Base-by-base conservation (phyloP, 1,140 invertebrate species). In the Magallana ariakensis region DNA sequence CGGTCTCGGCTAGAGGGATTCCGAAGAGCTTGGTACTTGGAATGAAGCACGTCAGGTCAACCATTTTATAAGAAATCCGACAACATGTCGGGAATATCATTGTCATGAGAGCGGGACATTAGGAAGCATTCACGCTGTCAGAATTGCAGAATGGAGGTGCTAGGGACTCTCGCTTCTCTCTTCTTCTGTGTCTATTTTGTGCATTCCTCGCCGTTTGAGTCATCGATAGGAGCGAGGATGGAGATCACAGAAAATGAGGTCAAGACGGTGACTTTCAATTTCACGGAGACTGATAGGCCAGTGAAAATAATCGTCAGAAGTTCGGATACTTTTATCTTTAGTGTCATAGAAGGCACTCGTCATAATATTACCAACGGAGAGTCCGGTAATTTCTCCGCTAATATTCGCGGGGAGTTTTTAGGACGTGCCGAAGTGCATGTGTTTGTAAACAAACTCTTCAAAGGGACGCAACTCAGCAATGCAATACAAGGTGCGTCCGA, bases 361-460 rank as follows among this genome's bases (percentile, higher is more conserved):
- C 70, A 85, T 26, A 80, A 66, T 56, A 75, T 85, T 7, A 70
- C 22, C 56, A 66, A 54, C 56, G 70, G 70, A 46, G n/a, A 57
- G 16, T 26, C 58, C 19, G 70, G 55, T 5, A 90, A 87, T 57
- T 86, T 88, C 62, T 84, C 87, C 19, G 80, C 75, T 22, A 83
- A 55, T 53, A 66, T 88, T 33, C 85, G 81, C 80, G 89, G 83
- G 15, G 62, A 82, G 13, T 88, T 90, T 87, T 84, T 90, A 46
- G 89, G 89, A 56, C 86, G 87, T 80, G 82, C 87, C 13, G 62
- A 60, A 9, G n/a, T 90, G 54, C 60, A 62, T 57, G 85, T 90
- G 55, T 86, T 83, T 46, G 66, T 90, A 11, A 90, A 88, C 66
- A 87, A 87, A 54, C 8, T 66, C 9, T 60, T 66, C 22, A 26